Evolutionary conservation across 2,797 vertebrate species (phyloP), one percentile per base, ranked within the genome.

Genomic region (Gobio occitaniae): DNA sequence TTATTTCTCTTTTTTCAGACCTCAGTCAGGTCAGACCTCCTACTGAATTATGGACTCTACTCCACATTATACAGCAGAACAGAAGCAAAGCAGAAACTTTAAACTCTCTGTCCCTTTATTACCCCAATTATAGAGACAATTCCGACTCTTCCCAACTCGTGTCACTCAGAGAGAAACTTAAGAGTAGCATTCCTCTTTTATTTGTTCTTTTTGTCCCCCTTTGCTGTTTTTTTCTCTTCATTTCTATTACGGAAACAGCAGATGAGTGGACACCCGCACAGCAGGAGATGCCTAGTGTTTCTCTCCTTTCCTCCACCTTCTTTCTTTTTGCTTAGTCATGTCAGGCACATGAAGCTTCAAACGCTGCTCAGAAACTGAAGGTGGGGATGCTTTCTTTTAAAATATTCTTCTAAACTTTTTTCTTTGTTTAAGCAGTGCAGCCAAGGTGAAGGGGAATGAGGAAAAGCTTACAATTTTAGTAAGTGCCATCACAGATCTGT

Each of bases 301-400:
- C 47, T 44, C 59, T 68, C 77, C 47, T 68, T 85, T 82, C 68
- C 44, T 82, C 3, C 59, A 2, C 44, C 29, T 63, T 3, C 36
- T 86, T 79, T 87, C 52, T 80, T 78, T 63, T 82, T 59, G 83
- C 84, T 83, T 88, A 88, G 79, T 87, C 87, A 87, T 83, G 68
- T 86, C 80, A 77, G 83, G 83, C 80, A 79, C 76, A 82, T 66
- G n/a, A 84, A 83, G 84, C 84, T 88, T 86, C 79, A 87, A 87
- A 79, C 82, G 29, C 78, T 65, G 74, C 78, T 70, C 56, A 54
- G 84, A 56, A 77, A 83, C 75, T 71, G 79, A 89, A 83, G 82
- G 69, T 80, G 84, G 82, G 81, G 71, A 86, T 6, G 12, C 71
- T 85, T n/a, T 75, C 17, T 65, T 85, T 65, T 68, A 61, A 71